These are phyloP conservation scores for Selenia dentaria DNA, from an alignment of 2,888 invertebrate species.

Conservation along the genomic window DNA sequence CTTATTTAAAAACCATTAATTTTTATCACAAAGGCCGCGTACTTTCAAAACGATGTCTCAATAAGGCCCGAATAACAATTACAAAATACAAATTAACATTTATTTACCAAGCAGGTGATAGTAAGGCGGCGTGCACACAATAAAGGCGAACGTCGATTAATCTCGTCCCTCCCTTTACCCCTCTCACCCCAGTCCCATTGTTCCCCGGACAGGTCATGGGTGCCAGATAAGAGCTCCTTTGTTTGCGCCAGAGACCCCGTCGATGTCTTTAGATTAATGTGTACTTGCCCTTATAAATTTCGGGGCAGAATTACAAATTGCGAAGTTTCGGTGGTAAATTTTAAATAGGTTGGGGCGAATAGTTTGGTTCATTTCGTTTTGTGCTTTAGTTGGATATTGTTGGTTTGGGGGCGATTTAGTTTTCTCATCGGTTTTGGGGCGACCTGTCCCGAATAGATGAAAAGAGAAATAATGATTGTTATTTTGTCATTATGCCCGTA, in stretches of 20 bases:
- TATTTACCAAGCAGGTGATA: slow-evolving; percentile 29
- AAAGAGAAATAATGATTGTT: no score
- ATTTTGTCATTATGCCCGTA: no score
- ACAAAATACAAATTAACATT: slow-evolving; percentile 30
- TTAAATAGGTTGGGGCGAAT: slow-evolving; percentile 15
- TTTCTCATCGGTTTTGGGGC: no score
- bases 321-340: slow-evolving; percentile 17
- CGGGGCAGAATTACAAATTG: slow-evolving; percentile 33
- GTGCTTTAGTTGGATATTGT: neutral
- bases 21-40: neutral
- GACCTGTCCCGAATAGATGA: no score
- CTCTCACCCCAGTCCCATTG: slow-evolving; percentile 22
- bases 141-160: slow-evolving; percentile 30
- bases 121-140: slow-evolving; percentile 21
- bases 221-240: slow-evolving; percentile 35
- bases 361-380: slow-evolving; percentile 8
- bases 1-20: no score
- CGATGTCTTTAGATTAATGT: slow-evolving; percentile 37
- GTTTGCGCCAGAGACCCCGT: slow-evolving; percentile 28
- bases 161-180: slow-evolving; percentile 21
- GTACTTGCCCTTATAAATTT: slow-evolving; percentile 33
- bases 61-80: slow-evolving; percentile 23
- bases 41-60: slow-evolving; percentile 10
- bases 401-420: neutral
- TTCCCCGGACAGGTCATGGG: slow-evolving; percentile 30